Conservation (phyloP, 2,113 vertebrate genomes). For the Tylochromis polylepis region DNA sequence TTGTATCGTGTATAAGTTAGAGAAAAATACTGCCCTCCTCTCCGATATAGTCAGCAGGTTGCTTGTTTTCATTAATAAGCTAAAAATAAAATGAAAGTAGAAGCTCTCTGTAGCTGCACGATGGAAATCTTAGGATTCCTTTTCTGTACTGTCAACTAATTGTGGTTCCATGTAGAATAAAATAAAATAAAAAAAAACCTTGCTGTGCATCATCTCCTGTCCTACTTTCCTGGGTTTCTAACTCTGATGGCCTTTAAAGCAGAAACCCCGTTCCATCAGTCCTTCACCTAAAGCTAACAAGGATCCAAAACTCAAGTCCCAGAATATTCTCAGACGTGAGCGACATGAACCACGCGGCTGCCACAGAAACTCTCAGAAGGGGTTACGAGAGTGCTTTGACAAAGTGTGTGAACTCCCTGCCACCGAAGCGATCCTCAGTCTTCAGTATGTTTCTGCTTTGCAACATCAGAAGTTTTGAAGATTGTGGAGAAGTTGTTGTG, state of each 20-base stretch:
- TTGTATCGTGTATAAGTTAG: not conserved
- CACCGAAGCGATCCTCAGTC: not conserved
- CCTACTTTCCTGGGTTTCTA: slow-evolving; percentile 20
- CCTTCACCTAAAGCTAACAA: not conserved
- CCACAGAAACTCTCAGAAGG: not conserved
- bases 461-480: slow-evolving; percentile 1
- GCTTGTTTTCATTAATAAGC: not conserved
- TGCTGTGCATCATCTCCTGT: slow-evolving; percentile 41
- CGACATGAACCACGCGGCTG: not conserved
- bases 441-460: slow-evolving; percentile 6
- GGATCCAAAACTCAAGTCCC: not conserved
- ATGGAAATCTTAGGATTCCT: not conserved
- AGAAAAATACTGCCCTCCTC: not conserved
- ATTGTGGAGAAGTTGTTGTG: not conserved
- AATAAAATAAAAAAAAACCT: not conserved
- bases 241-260: not conserved
- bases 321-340: slow-evolving; percentile 6
- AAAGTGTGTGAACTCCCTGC: slow-evolving; percentile 17
- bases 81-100: not conserved
- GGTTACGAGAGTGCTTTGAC: slow-evolving; percentile 2
- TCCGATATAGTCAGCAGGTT: not conserved
- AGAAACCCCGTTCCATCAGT: not conserved
- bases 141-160: not conserved
- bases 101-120: not conserved
- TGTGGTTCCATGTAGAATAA: slow-evolving; percentile 7